Evolutionary conservation across 2,888 invertebrate species (phyloP), one percentile per base, ranked within the genome.

Genomic region (Pachymerium ferrugineum): DNA sequence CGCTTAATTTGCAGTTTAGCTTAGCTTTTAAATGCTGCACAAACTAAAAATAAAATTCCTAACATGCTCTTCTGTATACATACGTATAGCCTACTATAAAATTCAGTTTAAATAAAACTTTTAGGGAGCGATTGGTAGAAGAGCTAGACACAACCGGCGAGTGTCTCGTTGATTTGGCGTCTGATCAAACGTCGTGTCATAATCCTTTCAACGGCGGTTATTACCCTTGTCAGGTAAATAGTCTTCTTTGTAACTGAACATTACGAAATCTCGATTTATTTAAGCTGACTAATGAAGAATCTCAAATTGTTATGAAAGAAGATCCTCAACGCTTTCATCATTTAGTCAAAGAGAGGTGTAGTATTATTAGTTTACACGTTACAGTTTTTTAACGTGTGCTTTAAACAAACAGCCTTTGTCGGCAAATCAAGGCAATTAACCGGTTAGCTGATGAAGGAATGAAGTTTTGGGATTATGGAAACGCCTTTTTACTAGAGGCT

Each of bases 401-500:
- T 19, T 74, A 19, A 38, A 25, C 16, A 72, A 16, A 70, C 68
- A 38, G 87, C 79, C 80, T 88, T 22, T 78, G 85, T 47, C 83
- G 87, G 6, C 88, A 88, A 72, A 82, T 88, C 4, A 77, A 78
- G 1, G 87, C 87, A n/a, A 85, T 88, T 73, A 86, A 87, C 78
- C 81, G 79, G 47, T 79, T 88, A 70, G 77, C 84, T 0, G 79
- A 80, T 1, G 78, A 81, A 8, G 87, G 87, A 8, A 81, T 88
- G 81, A 83, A 83, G 77, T 88, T 88, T 80, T 88, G 86, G 86
- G 88, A 88, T 79, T 88, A 88, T 79, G 88, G 88, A 22, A 88
- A 88, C 79, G 88, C 88, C 1, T 88, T 88, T 79, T 81, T 88
- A 22, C 81, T 88, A 74, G 87, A 88, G 79, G 86, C 87, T 3